Conservation (phyloP, 2,888 invertebrate genomes). For the Ichneumoninae sp. region DNA sequence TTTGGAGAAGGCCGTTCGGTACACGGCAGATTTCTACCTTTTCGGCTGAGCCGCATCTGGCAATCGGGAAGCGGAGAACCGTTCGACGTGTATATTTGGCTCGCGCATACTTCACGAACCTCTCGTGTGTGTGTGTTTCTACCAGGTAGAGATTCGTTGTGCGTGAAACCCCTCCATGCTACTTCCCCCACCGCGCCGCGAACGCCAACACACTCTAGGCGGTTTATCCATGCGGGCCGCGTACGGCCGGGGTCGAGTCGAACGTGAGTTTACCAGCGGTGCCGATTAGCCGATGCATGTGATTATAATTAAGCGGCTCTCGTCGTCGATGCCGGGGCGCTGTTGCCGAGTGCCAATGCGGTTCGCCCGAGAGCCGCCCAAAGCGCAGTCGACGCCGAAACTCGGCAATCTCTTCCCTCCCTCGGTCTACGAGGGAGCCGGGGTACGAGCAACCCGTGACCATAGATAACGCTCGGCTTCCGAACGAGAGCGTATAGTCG, state of each 20-base stretch:
- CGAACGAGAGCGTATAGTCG: slow-evolving; percentile 43
- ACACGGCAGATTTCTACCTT: not conserved
- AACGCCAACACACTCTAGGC: not conserved
- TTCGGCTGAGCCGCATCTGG: slow-evolving; percentile 16
- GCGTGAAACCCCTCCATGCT: not conserved
- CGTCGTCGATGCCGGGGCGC: slow-evolving; percentile 46
- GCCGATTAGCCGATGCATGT: slow-evolving; percentile 66
- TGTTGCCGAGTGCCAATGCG: slow-evolving; percentile 36
- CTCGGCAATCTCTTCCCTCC: not conserved
- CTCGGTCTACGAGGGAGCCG: not conserved
- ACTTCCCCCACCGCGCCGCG: not conserved
- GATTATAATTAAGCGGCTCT: slow-evolving; percentile 67
- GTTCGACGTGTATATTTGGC: slow-evolving; percentile 16
- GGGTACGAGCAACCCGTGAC: slow-evolving; percentile 17
- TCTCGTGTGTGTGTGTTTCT: not conserved
- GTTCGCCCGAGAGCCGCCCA: slow-evolving; percentile 6
- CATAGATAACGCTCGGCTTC: slow-evolving; percentile 48
- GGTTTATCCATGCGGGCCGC: slow-evolving; percentile 63
- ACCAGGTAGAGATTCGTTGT: not conserved
- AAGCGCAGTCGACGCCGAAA: not conserved
- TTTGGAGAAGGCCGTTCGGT: not conserved
- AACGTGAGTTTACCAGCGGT: slow-evolving; percentile 62
- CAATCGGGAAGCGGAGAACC: slow-evolving; percentile 13
- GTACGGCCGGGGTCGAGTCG: slow-evolving; percentile 45
- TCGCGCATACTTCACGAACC: not conserved